phyloP scores from a whole-genome alignment of 2,797 vertebrate species.

The Eulemur mongoz region DNA sequence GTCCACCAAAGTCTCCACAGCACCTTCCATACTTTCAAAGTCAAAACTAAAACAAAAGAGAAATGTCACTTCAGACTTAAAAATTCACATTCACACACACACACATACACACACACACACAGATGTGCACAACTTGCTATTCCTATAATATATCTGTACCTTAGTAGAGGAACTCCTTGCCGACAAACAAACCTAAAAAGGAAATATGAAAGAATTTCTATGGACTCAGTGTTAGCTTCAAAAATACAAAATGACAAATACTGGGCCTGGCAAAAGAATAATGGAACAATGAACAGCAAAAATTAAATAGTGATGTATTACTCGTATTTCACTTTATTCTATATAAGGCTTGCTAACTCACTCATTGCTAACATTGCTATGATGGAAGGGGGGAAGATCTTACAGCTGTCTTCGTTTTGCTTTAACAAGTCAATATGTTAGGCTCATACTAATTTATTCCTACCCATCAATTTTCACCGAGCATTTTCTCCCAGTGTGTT shows the following conservation, averaged over 20 bases:
- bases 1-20: slow-evolving; percentile 92
- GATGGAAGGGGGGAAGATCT: neutral
- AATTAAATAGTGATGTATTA: neutral
- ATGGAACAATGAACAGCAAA: neutral
- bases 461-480: slow-evolving; percentile 47
- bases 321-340: neutral
- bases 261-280: neutral
- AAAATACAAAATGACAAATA: neutral
- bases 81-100: neutral
- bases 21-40: slow-evolving; percentile 91
- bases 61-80: neutral
- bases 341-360: neutral
- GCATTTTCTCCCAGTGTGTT: slow-evolving; percentile 22
- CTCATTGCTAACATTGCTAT: neutral
- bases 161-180: neutral
- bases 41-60: slow-evolving; percentile 89
- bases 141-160: neutral
- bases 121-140: rapidly evolving
- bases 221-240: neutral
- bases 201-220: neutral
- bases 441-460: slow-evolving; percentile 61
- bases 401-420: slow-evolving; percentile 58
- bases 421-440: slow-evolving; percentile 52
- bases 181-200: slow-evolving; percentile 29
- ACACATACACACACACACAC: too few relatives aligned